Percentiles rank a stretch among this genome's conserved stretches.
phyloP scores from a whole-genome alignment of 2,113 vertebrate species.

The Ochotona curzoniae region DNA sequence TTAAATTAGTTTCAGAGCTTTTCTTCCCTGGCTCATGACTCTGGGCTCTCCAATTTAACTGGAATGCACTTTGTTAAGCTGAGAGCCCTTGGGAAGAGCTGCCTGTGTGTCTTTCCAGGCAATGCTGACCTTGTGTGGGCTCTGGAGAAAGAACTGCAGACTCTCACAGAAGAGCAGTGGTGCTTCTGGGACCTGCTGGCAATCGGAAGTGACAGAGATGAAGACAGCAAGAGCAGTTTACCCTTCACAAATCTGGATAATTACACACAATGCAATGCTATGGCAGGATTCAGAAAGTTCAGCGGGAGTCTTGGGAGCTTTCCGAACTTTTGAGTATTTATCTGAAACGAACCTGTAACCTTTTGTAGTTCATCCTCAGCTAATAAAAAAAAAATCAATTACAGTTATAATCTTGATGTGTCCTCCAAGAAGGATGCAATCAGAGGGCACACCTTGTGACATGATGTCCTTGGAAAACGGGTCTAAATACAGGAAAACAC shows the following conservation, averaged over 20 bases:
- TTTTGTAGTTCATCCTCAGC: constrained; percentile 65
- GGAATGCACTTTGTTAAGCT: not conserved
- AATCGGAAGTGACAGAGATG: constrained; percentile 55
- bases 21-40: not conserved
- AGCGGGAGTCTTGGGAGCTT: constrained; percentile 70
- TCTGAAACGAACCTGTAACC: constrained; percentile 65
- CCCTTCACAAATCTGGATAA: constrained; percentile 71
- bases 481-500: constrained; percentile 5
- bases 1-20: constrained; percentile 31
- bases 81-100: not conserved
- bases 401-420: constrained; percentile 59
- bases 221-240: constrained; percentile 60
- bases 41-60: not conserved
- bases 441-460: constrained; percentile 21
- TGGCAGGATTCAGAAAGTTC: constrained; percentile 73
- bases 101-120: constrained; percentile 5
- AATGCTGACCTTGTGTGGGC: constrained; percentile 1
- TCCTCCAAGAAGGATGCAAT: constrained; percentile 55
- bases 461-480: constrained; percentile 48
- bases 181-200: constrained; percentile 45
- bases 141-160: not conserved
- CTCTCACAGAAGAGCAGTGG: not conserved
- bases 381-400: constrained; percentile 75
- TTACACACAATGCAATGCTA: constrained; percentile 37
- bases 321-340: constrained; percentile 73